phyloP scores from a whole-genome alignment of 2,797 vertebrate species.

The Notoglanidium macrostoma region DNA sequence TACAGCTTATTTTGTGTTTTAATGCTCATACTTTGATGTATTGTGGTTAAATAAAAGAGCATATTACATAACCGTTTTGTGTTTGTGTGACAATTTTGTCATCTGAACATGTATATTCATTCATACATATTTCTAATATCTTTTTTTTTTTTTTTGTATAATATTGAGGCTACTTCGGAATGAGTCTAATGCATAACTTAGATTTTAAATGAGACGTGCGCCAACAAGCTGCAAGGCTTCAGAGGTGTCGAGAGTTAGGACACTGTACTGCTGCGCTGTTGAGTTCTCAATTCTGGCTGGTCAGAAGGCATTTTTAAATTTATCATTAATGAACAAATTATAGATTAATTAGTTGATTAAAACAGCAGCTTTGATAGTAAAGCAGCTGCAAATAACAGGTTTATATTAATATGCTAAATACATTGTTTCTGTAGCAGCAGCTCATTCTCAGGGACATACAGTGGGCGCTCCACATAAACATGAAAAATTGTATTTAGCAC shows the following conservation, averaged over 20 bases:
- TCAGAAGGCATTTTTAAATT: neutral
- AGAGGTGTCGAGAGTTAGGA: neutral
- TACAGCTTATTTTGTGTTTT: slow-evolving; percentile 32
- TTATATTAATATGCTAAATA: neutral
- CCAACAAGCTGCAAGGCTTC: neutral
- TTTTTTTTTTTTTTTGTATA: neutral
- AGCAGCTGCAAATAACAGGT: neutral
- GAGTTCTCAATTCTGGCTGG: no score
- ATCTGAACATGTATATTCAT: neutral
- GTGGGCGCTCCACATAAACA: neutral
- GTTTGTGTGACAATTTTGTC: neutral
- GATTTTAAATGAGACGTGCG: neutral
- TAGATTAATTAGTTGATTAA: no score
- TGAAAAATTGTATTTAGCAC: neutral
- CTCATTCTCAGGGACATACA: neutral
- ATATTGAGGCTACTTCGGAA: neutral
- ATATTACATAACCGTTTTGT: neutral
- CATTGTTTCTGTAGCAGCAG: neutral
- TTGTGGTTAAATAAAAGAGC: slow-evolving; percentile 40
- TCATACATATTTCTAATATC: neutral
- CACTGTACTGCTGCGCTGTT: neutral
- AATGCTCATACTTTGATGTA: slow-evolving; percentile 37
- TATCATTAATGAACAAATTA: neutral
- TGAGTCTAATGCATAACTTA: neutral
- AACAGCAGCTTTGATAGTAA: neutral